A percentile compares a stretch with the other conserved stretches of the same genome.
Evolutionary conservation across 2,797 vertebrate genomes (phyloP).

Genomic region (Lacerta viridis): DNA sequence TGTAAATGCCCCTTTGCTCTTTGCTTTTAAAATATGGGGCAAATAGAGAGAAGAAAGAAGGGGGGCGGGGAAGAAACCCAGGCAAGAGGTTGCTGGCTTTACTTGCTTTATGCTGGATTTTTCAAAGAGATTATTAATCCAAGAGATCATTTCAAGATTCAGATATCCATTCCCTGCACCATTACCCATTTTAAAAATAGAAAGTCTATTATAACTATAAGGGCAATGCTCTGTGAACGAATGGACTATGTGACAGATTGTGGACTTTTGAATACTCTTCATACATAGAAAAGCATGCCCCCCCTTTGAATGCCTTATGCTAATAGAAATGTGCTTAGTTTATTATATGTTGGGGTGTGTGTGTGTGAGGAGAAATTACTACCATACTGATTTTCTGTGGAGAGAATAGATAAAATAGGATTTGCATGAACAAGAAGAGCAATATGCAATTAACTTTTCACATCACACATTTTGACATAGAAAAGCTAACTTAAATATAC

Average conservation of each 20-base stretch:
- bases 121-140: constrained; percentile 66
- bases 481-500: constrained; percentile 60
- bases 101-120: constrained; percentile 59
- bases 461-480: constrained; percentile 61
- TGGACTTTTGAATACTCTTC: constrained; percentile 49
- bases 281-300: constrained; percentile 18
- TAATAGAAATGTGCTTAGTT: constrained; percentile 58
- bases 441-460: constrained; percentile 59
- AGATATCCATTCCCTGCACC: constrained; percentile 68
- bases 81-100: constrained; percentile 37
- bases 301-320: constrained; percentile 49
- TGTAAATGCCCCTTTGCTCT: constrained; percentile 4
- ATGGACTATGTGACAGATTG: constrained; percentile 65
- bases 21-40: constrained; percentile 17
- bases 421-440: constrained; percentile 37
- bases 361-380: constrained; percentile 10
- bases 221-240: constrained; percentile 66
- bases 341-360: constrained; percentile 35
- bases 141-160: constrained; percentile 69
- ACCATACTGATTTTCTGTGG: constrained; percentile 18
- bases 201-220: constrained; percentile 63
- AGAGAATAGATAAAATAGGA: constrained; percentile 57
- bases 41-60: constrained; percentile 5
- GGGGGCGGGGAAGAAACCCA: background rate
- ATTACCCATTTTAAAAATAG: constrained; percentile 68